Evolutionary conservation across 2,797 vertebrate genomes (phyloP).

Genomic region (Urocyon cinereoargenteus): DNA sequence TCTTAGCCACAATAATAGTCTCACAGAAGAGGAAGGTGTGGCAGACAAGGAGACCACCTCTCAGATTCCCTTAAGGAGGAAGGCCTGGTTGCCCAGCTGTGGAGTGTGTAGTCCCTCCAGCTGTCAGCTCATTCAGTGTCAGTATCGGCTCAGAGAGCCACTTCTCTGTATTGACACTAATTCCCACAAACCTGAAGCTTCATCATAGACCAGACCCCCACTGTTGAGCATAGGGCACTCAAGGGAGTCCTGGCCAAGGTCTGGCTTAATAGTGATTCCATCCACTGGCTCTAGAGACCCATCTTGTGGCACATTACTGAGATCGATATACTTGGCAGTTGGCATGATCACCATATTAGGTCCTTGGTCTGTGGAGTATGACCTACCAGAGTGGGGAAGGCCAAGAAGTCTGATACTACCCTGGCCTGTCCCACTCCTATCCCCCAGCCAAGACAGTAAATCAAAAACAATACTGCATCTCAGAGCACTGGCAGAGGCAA

Average conservation of each 20-base stretch:
- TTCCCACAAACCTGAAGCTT: background rate
- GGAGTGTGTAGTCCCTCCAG: background rate
- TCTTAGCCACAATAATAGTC: background rate
- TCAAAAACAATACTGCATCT: background rate
- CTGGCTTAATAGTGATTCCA: background rate
- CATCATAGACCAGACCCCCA: background rate
- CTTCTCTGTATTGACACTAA: background rate
- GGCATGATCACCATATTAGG: background rate
- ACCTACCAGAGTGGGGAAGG: background rate
- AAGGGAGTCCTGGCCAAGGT: background rate
- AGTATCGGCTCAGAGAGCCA: background rate
- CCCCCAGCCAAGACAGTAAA: background rate
- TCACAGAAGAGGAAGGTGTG: background rate
- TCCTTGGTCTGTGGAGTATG: background rate
- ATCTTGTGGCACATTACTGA: rapidly evolving
- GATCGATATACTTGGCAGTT: background rate
- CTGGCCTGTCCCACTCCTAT: background rate
- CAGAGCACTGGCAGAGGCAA: background rate
- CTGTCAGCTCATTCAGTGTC: background rate
- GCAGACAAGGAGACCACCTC: background rate
- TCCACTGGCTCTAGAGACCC: background rate
- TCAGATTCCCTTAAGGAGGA: background rate
- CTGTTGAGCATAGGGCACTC: rapidly evolving
- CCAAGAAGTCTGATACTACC: background rate
- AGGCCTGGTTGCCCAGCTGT: background rate